Percentiles rank a stretch among this genome's conserved stretches.
These are phyloP conservation scores for Neotoma lepida DNA, from an alignment of 2,113 vertebrate genomes.

Conservation along the genomic window DNA sequence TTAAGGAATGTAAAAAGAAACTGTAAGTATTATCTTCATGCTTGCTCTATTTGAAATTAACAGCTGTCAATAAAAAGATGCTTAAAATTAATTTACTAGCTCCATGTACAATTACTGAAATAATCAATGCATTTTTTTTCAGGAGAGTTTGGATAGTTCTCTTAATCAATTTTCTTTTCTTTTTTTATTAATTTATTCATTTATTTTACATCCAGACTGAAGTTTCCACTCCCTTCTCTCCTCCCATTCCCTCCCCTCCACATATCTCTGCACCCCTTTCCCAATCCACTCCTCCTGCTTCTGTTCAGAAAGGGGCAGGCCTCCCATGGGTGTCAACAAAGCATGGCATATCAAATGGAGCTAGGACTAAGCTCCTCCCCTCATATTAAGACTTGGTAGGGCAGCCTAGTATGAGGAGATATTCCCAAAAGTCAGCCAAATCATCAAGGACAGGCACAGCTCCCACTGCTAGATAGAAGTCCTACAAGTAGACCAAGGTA, in stretches of 20 bases:
- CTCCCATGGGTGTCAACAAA: too few relatives aligned
- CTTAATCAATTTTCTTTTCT: background rate
- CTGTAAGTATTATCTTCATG: background rate
- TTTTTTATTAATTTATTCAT: background rate
- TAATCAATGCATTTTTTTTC: background rate
- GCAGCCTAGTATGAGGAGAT: too few relatives aligned
- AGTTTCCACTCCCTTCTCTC: background rate
- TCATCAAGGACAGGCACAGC: background rate
- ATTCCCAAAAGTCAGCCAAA: background rate
- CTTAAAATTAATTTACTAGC: background rate
- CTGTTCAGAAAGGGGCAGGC: too few relatives aligned
- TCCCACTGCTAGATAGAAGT: background rate
- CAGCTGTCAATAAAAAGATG: background rate
- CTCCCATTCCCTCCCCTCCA: background rate
- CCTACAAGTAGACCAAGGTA: background rate
- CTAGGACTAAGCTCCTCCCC: too few relatives aligned
- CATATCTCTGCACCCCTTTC: background rate
- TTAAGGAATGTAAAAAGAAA: background rate
- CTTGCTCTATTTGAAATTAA: background rate
- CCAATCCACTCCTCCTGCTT: background rate
- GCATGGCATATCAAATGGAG: too few relatives aligned
- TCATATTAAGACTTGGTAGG: too few relatives aligned
- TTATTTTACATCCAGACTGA: background rate
- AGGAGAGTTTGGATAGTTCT: background rate
- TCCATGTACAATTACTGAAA: background rate